Evolutionary conservation across 2,888 invertebrate species (phyloP).

Genomic region (Endotricha flammealis): DNA sequence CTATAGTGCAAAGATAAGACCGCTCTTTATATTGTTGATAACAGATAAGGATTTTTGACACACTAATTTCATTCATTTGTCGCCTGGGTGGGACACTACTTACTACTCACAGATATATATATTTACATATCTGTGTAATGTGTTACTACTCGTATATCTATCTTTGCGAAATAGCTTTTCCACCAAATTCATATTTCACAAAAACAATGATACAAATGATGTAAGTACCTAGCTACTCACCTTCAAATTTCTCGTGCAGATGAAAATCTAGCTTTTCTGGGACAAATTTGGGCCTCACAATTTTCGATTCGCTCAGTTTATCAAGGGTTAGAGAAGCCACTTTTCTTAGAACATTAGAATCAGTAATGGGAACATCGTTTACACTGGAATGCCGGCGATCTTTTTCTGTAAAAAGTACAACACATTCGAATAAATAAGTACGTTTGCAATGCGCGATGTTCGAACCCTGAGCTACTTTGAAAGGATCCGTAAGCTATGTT

Average conservation of each 20-base stretch:
- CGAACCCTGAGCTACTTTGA: not conserved
- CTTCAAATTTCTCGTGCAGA: conserved; percentile 95
- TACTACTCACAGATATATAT: too few relatives aligned
- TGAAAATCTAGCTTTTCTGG: conserved; percentile 92
- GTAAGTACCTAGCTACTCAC: conserved; percentile 61
- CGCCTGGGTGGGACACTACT: too few relatives aligned
- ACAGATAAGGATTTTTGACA: conserved; percentile 43
- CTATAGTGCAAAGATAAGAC: conserved; percentile 53
- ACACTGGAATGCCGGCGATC: conserved; percentile 70
- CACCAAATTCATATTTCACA: too few relatives aligned
- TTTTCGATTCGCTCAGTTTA: conserved; percentile 82
- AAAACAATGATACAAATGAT: too few relatives aligned
- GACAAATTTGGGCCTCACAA: conserved; percentile 85
- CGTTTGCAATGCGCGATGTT: not conserved
- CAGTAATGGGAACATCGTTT: conserved; percentile 67
- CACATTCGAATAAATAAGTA: too few relatives aligned
- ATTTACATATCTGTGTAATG: too few relatives aligned
- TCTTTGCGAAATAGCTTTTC: too few relatives aligned
- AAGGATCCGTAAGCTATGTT: too few relatives aligned
- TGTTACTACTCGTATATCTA: too few relatives aligned
- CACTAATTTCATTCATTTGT: conserved; percentile 47
- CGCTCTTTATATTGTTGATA: conserved; percentile 41
- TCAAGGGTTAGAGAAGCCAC: conserved; percentile 90
- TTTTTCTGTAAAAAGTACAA: conserved; percentile 46
- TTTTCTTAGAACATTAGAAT: conserved; percentile 88